phyloP scores from a whole-genome alignment of 2,888 invertebrate genomes.

The Dryadula phaetusa region DNA sequence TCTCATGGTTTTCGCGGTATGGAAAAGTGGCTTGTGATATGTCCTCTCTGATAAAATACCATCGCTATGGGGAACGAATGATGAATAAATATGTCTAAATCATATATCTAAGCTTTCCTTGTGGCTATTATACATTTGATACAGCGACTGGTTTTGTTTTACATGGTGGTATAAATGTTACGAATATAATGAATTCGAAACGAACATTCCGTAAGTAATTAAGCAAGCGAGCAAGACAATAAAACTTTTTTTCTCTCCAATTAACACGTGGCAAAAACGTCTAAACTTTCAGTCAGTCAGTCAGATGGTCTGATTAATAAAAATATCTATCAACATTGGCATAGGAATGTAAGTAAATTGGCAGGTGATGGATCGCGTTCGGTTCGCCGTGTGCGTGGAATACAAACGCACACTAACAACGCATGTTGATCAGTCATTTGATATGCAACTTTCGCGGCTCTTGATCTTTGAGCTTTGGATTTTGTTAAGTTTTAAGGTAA shows the following conservation, averaged over 20 bases:
- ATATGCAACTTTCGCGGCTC: slow-evolving; percentile 43
- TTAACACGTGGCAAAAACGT: slow-evolving; percentile 35
- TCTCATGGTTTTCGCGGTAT: slow-evolving; percentile 46
- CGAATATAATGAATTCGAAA: slow-evolving; percentile 20
- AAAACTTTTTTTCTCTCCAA: slow-evolving; percentile 32
- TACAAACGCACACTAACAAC: slow-evolving; percentile 42
- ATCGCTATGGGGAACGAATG: slow-evolving; percentile 24
- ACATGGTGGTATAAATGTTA: slow-evolving; percentile 14
- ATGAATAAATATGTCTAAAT: slow-evolving; percentile 11
- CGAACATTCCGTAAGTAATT: slow-evolving; percentile 23
- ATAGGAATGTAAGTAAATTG: slow-evolving; percentile 50
- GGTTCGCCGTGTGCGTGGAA: slow-evolving; percentile 43
- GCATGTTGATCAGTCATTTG: slow-evolving; percentile 47
- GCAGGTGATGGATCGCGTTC: slow-evolving; percentile 49
- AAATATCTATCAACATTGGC: slow-evolving; percentile 47
- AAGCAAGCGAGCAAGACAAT: slow-evolving; percentile 27
- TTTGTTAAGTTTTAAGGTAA: not conserved
- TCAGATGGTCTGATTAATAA: slow-evolving; percentile 46
- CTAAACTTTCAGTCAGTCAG: slow-evolving; percentile 42
- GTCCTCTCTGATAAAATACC: slow-evolving; percentile 37
- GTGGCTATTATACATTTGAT: not conserved
- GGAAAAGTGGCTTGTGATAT: slow-evolving; percentile 41
- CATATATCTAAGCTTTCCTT: not conserved
- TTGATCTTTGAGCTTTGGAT: slow-evolving; percentile 27
- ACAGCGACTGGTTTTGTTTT: slow-evolving; percentile 18